Conservation (phyloP, 2,797 vertebrate genomes). For the Falco naumanni region DNA sequence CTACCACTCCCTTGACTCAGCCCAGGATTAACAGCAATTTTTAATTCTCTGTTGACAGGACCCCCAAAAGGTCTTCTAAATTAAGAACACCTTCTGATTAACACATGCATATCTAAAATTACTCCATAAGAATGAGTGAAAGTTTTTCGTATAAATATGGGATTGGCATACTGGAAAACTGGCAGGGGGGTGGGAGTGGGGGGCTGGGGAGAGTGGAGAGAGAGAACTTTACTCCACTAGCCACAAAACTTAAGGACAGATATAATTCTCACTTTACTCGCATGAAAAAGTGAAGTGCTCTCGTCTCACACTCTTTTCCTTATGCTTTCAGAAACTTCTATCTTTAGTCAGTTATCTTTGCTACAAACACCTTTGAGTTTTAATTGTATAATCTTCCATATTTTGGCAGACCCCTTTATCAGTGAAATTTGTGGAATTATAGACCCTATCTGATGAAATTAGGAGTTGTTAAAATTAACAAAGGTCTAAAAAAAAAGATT, state of each 20-base stretch:
- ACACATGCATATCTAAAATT: neutral
- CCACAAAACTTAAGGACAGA: neutral
- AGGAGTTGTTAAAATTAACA: neutral
- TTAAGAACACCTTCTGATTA: neutral
- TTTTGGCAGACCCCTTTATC: neutral
- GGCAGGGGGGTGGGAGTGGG: rapidly evolving
- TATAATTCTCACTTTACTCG: neutral
- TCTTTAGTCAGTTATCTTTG: neutral
- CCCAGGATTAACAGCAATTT: neutral
- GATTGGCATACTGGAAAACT: neutral
- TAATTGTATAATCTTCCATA: neutral
- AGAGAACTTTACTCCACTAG: neutral
- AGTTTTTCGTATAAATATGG: neutral
- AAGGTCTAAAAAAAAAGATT: neutral
- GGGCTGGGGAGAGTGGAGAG: neutral
- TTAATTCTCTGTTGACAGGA: neutral
- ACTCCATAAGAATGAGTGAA: neutral
- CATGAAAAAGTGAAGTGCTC: neutral
- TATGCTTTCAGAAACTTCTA: neutral
- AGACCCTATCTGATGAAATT: neutral
- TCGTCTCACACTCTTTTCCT: neutral
- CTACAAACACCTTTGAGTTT: neutral
- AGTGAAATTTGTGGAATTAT: neutral
- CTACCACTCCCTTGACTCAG: neutral
- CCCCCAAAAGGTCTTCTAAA: neutral